These are phyloP conservation scores for Chauna torquata DNA, from an alignment of 2,113 vertebrate genomes.

Conservation along the genomic window DNA sequence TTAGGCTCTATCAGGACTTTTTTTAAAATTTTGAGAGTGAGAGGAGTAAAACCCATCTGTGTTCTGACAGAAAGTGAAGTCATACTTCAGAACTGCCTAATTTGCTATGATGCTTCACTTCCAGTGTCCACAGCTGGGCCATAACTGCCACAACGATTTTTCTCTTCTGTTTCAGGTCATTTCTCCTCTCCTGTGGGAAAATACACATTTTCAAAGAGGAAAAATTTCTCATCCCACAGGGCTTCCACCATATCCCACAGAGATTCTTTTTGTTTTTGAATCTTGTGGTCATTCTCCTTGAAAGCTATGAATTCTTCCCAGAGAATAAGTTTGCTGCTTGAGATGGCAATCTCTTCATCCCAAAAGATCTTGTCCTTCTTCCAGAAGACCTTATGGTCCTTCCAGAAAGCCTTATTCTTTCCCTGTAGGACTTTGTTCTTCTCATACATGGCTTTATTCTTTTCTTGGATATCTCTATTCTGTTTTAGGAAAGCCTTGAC, in stretches of 20 bases:
- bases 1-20: not conserved
- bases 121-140: not conserved
- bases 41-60: not conserved
- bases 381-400: not conserved
- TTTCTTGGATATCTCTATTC: not conserved
- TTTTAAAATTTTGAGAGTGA: not conserved
- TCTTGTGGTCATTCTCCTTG: not conserved
- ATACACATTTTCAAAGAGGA: not conserved
- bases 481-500: not conserved
- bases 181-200: not conserved
- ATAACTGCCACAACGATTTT: not conserved
- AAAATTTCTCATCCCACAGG: not conserved
- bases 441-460: not conserved
- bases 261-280: not conserved
- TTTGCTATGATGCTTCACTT: not conserved
- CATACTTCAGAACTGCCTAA: not conserved
- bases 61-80: not conserved
- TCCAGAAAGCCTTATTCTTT: not conserved
- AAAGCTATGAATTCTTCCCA: not conserved
- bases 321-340: not conserved
- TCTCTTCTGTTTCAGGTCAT: not conserved
- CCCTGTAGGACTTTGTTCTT: not conserved
- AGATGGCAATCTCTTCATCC: not conserved
- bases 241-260: not conserved
- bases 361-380: constrained; percentile 16